Conservation (phyloP, 1,140 invertebrate species). For the Drosophila punjabiensis region DNA sequence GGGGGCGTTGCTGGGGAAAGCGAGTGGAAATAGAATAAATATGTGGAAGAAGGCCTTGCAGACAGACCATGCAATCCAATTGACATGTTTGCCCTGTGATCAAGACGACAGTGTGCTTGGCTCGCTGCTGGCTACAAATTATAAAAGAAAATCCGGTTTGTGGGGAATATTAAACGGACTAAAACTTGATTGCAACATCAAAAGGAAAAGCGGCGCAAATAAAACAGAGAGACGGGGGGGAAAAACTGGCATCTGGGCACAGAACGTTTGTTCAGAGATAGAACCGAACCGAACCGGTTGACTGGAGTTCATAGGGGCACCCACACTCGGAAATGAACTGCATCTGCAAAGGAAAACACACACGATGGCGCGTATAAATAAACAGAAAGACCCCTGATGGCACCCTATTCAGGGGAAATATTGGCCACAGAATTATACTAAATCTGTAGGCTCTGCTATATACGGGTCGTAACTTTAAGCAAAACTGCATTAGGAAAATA, state of each 20-base stretch:
- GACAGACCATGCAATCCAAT: conserved; percentile 43
- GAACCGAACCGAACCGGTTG: conserved; percentile 48
- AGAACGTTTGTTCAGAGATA: conserved; percentile 39
- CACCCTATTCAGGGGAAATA: conserved; percentile 30
- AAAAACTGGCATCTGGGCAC: conserved; percentile 38
- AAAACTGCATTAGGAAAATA: background rate
- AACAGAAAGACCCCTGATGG: conserved; percentile 24
- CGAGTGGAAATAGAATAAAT: conserved; percentile 24
- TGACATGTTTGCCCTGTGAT: conserved; percentile 52
- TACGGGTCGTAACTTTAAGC: conserved; percentile 20
- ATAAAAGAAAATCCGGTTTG: conserved; percentile 70
- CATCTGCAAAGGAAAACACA: conserved; percentile 23
- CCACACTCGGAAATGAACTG: conserved; percentile 36
- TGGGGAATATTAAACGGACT: conserved; percentile 28
- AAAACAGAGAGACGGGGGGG: conserved; percentile 9
- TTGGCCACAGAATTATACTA: conserved; percentile 12
- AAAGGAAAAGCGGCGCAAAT: conserved; percentile 56
- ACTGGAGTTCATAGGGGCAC: conserved; percentile 60
- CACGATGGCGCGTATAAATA: conserved; percentile 16
- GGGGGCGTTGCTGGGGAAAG: conserved; percentile 6
- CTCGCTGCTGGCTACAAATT: conserved; percentile 25
- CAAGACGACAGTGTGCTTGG: conserved; percentile 18
- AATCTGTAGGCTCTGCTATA: conserved; percentile 7
- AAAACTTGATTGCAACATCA: conserved; percentile 71
- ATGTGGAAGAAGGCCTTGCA: conserved; percentile 5